A percentile compares a stretch with the other conserved stretches of the same genome.
Evolutionary conservation across 2,888 invertebrate species (phyloP).

Genomic region (Heteropelma amictum): DNA sequence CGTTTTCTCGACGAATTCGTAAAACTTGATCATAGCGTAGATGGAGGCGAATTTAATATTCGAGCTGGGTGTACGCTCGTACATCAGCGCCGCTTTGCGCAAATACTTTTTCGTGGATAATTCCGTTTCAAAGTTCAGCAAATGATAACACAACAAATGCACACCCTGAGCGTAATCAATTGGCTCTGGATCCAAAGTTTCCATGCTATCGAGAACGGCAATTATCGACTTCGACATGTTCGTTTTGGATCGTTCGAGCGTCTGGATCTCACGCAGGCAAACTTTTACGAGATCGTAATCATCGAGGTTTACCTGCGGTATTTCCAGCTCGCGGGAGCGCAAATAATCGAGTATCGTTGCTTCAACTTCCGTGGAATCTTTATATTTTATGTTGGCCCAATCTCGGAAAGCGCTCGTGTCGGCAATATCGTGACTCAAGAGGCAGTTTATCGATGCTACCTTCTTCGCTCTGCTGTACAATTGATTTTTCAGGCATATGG

Average conservation of each 20-base stretch:
- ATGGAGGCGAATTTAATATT: neutral
- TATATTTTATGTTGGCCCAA: conserved; percentile 70
- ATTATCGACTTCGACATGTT: conserved; percentile 64
- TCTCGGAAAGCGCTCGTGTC: conserved; percentile 68
- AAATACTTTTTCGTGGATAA: conserved; percentile 43
- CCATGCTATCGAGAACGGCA: conserved; percentile 63
- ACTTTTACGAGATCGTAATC: conserved; percentile 65
- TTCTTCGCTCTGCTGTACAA: conserved; percentile 68
- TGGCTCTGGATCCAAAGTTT: conserved; percentile 50
- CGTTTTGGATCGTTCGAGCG: conserved; percentile 59
- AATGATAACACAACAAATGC: conserved; percentile 66
- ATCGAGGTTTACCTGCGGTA: conserved; percentile 52
- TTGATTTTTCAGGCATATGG: conserved; percentile 58
- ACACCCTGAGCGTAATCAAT: conserved; percentile 64
- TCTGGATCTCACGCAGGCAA: conserved; percentile 66
- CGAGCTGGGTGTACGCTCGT: conserved; percentile 7
- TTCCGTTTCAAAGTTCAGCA: conserved; percentile 57
- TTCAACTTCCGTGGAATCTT: conserved; percentile 41
- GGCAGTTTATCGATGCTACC: conserved; percentile 64
- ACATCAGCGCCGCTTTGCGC: neutral
- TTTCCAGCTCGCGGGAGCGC: conserved; percentile 39
- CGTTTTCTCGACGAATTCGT: conserved; percentile 62
- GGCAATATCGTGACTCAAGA: conserved; percentile 62
- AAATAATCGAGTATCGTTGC: conserved; percentile 65
- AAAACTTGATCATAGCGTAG: conserved; percentile 68